Percentiles rank a stretch among this genome's conserved stretches.
Conservation (phyloP, 2,888 invertebrate species). For the Eurois occulta region DNA sequence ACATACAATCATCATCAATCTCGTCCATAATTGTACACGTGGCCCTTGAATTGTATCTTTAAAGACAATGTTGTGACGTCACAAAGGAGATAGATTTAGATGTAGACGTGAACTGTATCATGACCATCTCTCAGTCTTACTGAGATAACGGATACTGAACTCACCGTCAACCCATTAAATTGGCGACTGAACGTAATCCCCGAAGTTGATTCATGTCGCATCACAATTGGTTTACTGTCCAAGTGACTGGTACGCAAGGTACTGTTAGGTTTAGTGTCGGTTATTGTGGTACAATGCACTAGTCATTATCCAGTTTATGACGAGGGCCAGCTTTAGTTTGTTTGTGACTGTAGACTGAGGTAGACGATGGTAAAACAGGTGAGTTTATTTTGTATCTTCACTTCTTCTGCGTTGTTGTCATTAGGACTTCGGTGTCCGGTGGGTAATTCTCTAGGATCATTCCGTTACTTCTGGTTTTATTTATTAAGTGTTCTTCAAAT, state of each 20-base stretch:
- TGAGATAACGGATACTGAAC: neutral
- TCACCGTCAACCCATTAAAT: conserved; percentile 10
- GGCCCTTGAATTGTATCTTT: conserved; percentile 19
- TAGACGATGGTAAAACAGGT: conserved; percentile 47
- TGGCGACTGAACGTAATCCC: conserved; percentile 2
- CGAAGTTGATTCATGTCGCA: conserved; percentile 22
- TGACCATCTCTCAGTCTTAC: too few relatives aligned
- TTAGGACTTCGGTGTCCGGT: neutral
- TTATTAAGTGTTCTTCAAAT: neutral
- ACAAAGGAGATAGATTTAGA: conserved; percentile 12
- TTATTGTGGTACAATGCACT: conserved; percentile 58
- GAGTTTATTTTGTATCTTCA: conserved; percentile 23
- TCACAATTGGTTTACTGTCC: conserved; percentile 54
- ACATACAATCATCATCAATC: conserved; percentile 43
- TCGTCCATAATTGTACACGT: conserved; percentile 27
- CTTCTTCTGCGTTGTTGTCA: neutral
- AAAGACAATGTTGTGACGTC: conserved; percentile 9
- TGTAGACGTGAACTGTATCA: neutral
- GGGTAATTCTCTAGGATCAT: neutral
- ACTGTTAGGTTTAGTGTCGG: conserved; percentile 26
- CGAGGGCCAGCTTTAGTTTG: conserved; percentile 32
- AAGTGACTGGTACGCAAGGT: conserved; percentile 27
- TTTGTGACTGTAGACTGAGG: conserved; percentile 27
- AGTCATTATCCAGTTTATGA: conserved; percentile 48
- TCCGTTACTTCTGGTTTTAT: neutral